Evolutionary conservation across 2,797 vertebrate genomes (phyloP), one percentile per base, ranked within the genome.

Genomic region (Hephaestus fuliginosus): DNA sequence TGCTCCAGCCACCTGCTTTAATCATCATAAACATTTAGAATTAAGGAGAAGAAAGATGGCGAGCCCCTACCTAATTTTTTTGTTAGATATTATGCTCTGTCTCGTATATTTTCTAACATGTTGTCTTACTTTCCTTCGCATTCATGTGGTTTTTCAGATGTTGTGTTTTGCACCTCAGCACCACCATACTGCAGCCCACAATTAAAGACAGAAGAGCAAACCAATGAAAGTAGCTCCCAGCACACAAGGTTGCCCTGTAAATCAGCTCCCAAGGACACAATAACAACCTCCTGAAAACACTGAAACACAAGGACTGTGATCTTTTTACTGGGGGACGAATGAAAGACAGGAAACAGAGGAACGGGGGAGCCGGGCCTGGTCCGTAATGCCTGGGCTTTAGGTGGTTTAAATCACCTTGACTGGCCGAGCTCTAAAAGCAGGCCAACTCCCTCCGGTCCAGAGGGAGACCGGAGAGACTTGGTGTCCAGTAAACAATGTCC

Each of bases 331-430:
- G 84, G 78, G 81, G 72, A 78, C 22, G 79, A 92, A 91, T 92
- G 91, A 92, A 92, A 93, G 84, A 67, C 92, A 91, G 91, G 88
- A 93, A 90, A 87, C 80, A 82, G 49, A 85, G 89, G 79, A 92
- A 84, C 67, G 85, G 80, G 76, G 76, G 84, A 87, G 67, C 75
- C 66, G 68, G 76, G 89, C 55, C 87, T 66, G 83, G 48, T 75
- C 60, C 10, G 51, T 85, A 90, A 88, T 70, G 81, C 82, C 61
- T 46, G 36, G 63, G 87, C 79, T 89, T 89, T 91, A 62, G 85
- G 33, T 89, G 88, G 78, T 87, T 94, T 94, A 93, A 95, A 95
- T 95, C 95, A 95, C 94, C 92, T 95, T 94, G 92, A 94, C 91
- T 91, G 78, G 86, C 76, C 48, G 43, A 71, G 84, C 89, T 87